Evolutionary conservation across 2,797 vertebrate species (phyloP).

Genomic region (Malacoctenus gilli): DNA sequence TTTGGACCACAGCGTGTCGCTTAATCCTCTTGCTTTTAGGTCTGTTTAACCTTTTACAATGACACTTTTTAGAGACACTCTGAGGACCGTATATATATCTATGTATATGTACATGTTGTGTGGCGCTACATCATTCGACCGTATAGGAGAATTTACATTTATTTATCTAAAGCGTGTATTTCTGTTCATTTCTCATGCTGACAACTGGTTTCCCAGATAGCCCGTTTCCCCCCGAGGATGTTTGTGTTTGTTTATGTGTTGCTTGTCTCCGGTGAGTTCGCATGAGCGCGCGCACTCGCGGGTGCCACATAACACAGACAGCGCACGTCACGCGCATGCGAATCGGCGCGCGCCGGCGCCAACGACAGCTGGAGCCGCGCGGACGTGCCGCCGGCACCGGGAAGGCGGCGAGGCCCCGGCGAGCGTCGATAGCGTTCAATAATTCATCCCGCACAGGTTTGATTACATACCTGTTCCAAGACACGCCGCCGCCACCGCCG

Average conservation of each 20-base stretch:
- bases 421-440: conserved; percentile 56
- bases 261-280: background rate
- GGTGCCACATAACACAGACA: too few relatives aligned
- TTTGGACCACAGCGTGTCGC: background rate
- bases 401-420: conserved; percentile 28
- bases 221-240: background rate
- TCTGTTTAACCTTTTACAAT: background rate
- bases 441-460: conserved; percentile 57
- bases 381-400: background rate
- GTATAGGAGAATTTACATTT: background rate
- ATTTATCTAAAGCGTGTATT: background rate
- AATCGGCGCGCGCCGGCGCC: too few relatives aligned
- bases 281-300: background rate
- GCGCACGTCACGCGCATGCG: too few relatives aligned
- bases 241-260: background rate
- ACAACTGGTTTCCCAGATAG: background rate
- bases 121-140: background rate
- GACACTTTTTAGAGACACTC: background rate
- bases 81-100: too few relatives aligned
- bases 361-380: too few relatives aligned
- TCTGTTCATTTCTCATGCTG: conserved; percentile 1
- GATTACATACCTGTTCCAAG: conserved; percentile 36
- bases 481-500: conserved; percentile 44
- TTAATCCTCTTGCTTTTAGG: background rate
- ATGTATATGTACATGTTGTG: too few relatives aligned